phyloP scores from a whole-genome alignment of 2,888 invertebrate genomes.

The Rhagonycha lutea region DNA sequence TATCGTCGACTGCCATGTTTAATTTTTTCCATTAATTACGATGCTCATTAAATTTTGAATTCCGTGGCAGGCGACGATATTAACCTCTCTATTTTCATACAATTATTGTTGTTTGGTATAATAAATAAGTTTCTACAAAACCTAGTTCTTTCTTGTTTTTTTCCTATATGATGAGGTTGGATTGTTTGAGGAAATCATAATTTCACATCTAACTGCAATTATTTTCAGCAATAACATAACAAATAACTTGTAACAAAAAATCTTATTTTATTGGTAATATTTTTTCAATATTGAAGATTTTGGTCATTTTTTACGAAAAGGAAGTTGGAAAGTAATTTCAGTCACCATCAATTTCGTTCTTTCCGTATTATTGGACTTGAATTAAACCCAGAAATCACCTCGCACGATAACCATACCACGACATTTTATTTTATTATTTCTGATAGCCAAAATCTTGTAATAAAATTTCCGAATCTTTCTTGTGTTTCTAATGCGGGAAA shows the following conservation, averaged over 20 bases:
- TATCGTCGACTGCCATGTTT: conserved; percentile 11
- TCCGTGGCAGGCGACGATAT: conserved; percentile 23
- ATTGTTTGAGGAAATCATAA: no score
- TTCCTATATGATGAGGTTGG: not conserved
- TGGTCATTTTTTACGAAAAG: conserved; percentile 15
- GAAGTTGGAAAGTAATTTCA: conserved; percentile 33
- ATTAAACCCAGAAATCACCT: conserved; percentile 33
- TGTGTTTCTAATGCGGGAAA: not conserved
- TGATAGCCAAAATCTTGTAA: not conserved
- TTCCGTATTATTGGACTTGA: conserved; percentile 27
- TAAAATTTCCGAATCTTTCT: not conserved
- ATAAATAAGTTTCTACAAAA: conserved; percentile 29
- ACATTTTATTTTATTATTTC: not conserved
- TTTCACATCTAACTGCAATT: no score
- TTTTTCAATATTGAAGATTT: conserved; percentile 14
- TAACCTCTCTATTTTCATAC: conserved; percentile 32
- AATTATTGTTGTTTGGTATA: conserved; percentile 30
- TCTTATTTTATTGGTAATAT: not conserved
- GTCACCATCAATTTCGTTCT: conserved; percentile 35
- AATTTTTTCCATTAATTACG: conserved; percentile 16
- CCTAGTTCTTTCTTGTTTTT: conserved; percentile 4
- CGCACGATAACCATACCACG: conserved; percentile 7
- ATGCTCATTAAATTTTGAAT: conserved; percentile 10
- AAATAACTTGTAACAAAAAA: no score
- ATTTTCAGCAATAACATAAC: no score